Evolutionary conservation across 2,113 vertebrate species (phyloP).

Genomic region (Hucho hucho): DNA sequence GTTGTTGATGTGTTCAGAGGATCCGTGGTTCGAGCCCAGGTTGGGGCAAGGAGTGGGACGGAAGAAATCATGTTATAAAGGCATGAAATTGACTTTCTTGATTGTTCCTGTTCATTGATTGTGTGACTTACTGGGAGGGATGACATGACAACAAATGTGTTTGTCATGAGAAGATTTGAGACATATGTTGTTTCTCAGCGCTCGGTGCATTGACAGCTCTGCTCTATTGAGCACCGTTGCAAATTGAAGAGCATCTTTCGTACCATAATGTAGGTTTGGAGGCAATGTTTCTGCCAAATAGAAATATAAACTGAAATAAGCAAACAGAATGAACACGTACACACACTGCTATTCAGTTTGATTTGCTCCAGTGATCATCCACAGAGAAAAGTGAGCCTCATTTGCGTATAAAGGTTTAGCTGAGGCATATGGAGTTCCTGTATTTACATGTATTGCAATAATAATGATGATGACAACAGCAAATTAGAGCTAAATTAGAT

Average conservation of each 20-base stretch:
- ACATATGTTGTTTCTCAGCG: neutral
- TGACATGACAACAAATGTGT: neutral
- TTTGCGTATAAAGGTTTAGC: neutral
- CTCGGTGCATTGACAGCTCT: neutral
- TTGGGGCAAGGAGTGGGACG: too few species aligned
- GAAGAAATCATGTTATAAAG: too few species aligned
- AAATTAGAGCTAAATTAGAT: neutral
- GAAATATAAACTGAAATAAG: neutral
- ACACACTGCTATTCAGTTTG: neutral
- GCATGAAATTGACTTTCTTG: neutral
- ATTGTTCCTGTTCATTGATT: neutral
- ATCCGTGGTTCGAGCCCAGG: too few species aligned
- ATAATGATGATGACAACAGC: neutral
- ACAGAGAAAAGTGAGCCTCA: neutral
- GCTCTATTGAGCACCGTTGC: neutral
- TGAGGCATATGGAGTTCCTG: neutral
- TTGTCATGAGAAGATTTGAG: neutral
- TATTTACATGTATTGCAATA: conserved; percentile 1
- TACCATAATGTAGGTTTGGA: neutral
- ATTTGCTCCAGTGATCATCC: neutral
- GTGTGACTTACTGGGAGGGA: neutral
- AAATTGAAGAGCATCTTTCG: too few species aligned
- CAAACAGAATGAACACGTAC: neutral
- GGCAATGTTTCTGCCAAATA: neutral
- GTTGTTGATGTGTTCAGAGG: too few species aligned